Evolutionary conservation across 2,888 invertebrate genomes (phyloP).

Genomic region (Dolichopus griseipennis): DNA sequence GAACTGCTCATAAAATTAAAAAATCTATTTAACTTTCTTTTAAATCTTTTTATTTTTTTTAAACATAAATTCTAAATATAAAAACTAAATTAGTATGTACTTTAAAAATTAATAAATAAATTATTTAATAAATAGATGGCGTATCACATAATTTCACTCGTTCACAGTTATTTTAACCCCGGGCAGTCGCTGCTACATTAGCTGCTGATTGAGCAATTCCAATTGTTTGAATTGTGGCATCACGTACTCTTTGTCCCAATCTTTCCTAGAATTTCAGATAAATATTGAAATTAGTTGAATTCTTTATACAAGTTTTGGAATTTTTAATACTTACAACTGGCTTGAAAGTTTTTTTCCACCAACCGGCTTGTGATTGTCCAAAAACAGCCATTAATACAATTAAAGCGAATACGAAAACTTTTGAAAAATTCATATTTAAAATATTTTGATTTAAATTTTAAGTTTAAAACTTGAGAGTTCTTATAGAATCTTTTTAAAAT

Average conservation of each 20-base stretch:
- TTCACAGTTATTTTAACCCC: no score
- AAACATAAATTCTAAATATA: no score
- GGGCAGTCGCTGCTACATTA: not conserved
- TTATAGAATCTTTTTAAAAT: no score
- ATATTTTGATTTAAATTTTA: no score
- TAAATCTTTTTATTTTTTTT: no score
- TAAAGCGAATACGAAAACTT: conserved; percentile 12
- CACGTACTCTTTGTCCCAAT: conserved; percentile 13
- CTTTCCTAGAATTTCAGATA: conserved; percentile 20
- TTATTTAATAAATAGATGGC: no score
- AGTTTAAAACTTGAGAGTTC: no score
- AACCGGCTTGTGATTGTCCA: conserved; percentile 19
- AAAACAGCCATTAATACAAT: conserved; percentile 15
- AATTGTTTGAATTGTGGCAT: conserved; percentile 8
- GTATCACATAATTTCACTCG: no score
- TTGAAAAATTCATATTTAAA: conserved; percentile 17
- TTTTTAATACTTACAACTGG: conserved; percentile 14
- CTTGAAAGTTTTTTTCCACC: conserved; percentile 19
- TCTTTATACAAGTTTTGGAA: not conserved
- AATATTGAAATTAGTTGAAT: not conserved
- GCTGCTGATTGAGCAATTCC: not conserved
- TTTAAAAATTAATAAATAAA: no score
- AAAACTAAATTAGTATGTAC: no score
- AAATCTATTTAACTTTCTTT: no score
- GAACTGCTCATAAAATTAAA: no score